Conservation (phyloP, 1,140 invertebrate genomes). For the Spodoptera frugiperda region DNA sequence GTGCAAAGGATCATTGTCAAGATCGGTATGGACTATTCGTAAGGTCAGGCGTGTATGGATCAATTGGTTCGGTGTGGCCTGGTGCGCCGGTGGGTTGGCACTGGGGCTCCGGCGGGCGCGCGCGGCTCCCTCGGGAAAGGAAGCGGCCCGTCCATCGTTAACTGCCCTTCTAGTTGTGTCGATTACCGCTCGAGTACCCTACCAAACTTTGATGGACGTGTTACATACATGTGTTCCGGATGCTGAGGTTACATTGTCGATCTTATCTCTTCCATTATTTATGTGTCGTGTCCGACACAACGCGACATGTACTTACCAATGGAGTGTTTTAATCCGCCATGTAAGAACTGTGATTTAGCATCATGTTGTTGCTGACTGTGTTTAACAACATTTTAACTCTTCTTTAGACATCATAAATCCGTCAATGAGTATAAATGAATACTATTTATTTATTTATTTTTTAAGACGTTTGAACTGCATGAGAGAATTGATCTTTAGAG, state of each 20-base stretch:
- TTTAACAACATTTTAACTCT: too few relatives aligned
- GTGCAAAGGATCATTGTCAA: constrained; percentile 46
- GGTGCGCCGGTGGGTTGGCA: constrained; percentile 48
- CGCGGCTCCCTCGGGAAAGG: constrained; percentile 81
- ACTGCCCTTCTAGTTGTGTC: constrained; percentile 82
- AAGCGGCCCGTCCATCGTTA: constrained; percentile 76
- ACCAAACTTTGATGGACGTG: constrained; percentile 81
- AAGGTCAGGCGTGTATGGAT: constrained; percentile 37
- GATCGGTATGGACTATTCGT: constrained; percentile 40
- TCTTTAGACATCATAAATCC: too few relatives aligned
- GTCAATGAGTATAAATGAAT: too few relatives aligned
- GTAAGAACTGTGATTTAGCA: neutral
- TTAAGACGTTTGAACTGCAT: too few relatives aligned
- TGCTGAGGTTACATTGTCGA: constrained; percentile 53
- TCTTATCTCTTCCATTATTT: constrained; percentile 28
- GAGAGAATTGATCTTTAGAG: too few relatives aligned
- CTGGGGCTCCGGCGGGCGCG: constrained; percentile 51
- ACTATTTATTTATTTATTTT: too few relatives aligned
- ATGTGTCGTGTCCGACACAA: neutral
- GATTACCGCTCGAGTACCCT: constrained; percentile 74
- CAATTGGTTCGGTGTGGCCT: constrained; percentile 50
- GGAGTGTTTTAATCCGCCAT: neutral
- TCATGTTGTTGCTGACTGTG: neutral
- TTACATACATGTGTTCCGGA: constrained; percentile 62
- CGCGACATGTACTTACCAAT: neutral